A percentile compares a stretch with the other conserved stretches of the same genome.
These are phyloP conservation scores for Hipposideros larvatus DNA, from an alignment of 2,797 vertebrate species.

Conservation along the genomic window DNA sequence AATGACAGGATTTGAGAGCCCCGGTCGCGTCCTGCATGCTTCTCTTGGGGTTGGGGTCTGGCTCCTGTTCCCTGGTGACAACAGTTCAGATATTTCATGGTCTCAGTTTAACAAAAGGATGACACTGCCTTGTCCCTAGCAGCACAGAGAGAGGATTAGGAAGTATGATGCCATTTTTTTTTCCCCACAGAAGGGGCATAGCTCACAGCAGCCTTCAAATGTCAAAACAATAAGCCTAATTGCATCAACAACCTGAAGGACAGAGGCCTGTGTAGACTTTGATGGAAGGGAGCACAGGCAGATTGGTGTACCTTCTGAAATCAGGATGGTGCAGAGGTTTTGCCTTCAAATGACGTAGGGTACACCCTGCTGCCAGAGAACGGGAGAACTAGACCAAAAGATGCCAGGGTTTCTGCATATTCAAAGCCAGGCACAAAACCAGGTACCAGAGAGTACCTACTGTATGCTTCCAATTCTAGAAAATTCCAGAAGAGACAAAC, in stretches of 20 bases:
- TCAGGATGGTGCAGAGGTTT: background rate
- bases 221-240: background rate
- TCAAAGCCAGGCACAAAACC: background rate
- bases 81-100: background rate
- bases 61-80: background rate
- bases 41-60: background rate
- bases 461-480: background rate
- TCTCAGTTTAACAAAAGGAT: background rate
- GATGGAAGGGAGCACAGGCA: background rate
- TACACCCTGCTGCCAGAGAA: background rate
- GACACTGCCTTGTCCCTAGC: background rate
- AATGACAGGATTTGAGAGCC: background rate
- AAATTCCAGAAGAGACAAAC: background rate
- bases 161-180: background rate
- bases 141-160: background rate
- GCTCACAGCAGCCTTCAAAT: background rate
- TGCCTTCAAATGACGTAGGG: background rate
- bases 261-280: background rate
- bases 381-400: background rate
- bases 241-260: background rate
- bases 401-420: background rate
- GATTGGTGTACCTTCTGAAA: background rate
- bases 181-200: background rate
- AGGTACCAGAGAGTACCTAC: background rate
- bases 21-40: rapidly evolving